Base-by-base conservation (phyloP, 2,888 invertebrate genomes). In the Andrena marginata region DNA sequence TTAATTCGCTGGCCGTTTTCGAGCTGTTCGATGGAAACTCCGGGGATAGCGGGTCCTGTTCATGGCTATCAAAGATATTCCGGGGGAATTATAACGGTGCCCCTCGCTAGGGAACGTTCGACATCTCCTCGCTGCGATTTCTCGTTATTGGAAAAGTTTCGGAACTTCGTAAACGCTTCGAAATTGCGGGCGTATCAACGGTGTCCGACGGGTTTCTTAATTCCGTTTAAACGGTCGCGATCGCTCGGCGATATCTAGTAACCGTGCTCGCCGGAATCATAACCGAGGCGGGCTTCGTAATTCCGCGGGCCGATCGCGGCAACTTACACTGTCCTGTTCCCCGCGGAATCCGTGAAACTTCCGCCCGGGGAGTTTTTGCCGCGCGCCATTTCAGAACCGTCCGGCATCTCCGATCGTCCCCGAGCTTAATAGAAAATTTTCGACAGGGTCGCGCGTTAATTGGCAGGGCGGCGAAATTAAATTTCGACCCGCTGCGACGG, bases 111-210 rank as follows among this genome's bases (percentile, higher is more conserved):
- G 65, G 49, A 71, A 68, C 65, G 59, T 77, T 77, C 77, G 68
- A 77, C 62, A 60, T 69, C 60, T 59, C 42, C 33, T n/a, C 49
- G 23, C 35, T 8, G 62, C 54, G 64, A 77, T 77, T 71, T 62
- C 65, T 83, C 73, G 69, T 79, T 82, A 79, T 76, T 64, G 78
- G 73, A 73, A 70, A 84, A 82, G 69, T 77, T 76, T 6, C 71
- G 70, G 42, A 79, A 83, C 42, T 65, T 59, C 16, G 56, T 29
- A 68, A 59, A 33, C 33, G 72, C 72, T 29, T 33, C 13, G 49
- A 70, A 51, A 68, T 69, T 75, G 65, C 48, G 35, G 56, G 23
- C 65, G 70, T 68, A 80, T 80, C 42, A 42, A 16, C 63, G 51
- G 49, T 73, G 80, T 31, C 63, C 72, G 26, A 63, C 31, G 48